A percentile compares a stretch with the other conserved stretches of the same genome.
Evolutionary conservation across 1,140 invertebrate genomes (phyloP).

Genomic region (Procambarus clarkii): DNA sequence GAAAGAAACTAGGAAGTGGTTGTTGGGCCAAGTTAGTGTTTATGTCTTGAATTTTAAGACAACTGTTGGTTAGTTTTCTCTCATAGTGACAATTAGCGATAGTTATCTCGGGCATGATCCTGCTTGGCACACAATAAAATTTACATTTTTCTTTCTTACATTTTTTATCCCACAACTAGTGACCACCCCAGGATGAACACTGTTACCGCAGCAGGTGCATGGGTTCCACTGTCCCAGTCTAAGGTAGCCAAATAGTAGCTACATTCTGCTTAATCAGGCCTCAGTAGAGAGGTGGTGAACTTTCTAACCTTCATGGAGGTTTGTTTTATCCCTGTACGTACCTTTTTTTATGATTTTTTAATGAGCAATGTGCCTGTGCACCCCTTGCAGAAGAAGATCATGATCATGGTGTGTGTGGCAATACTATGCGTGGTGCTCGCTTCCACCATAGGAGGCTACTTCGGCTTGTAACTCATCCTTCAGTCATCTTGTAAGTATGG

Average conservation of each 20-base stretch:
- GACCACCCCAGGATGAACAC: conserved; percentile 31
- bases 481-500: conserved; percentile 19
- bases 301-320: conserved; percentile 31
- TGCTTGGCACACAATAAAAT: conserved; percentile 20
- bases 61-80: neutral
- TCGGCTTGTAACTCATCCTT: conserved; percentile 63
- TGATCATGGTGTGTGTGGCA: conserved; percentile 79
- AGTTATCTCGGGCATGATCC: conserved; percentile 30
- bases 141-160: conserved; percentile 1
- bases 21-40: conserved; percentile 16
- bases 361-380: conserved; percentile 66
- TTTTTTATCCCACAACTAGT: conserved; percentile 13
- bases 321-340: conserved; percentile 27
- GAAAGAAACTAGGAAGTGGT: conserved; percentile 17
- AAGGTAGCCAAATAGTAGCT: conserved; percentile 47
- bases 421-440: conserved; percentile 77
- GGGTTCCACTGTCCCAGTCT: conserved; percentile 65
- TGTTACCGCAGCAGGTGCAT: conserved; percentile 56
- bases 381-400: conserved; percentile 80
- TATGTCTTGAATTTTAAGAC: conserved; percentile 12
- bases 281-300: conserved; percentile 46
- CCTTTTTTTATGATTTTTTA: conserved; percentile 55
- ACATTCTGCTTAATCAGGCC: conserved; percentile 48
- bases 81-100: conserved; percentile 13
- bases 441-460: conserved; percentile 75